A percentile compares a stretch with the other conserved stretches of the same genome.
Conservation (phyloP, 2,888 invertebrate genomes). For the Neuroscelio doddi region DNA sequence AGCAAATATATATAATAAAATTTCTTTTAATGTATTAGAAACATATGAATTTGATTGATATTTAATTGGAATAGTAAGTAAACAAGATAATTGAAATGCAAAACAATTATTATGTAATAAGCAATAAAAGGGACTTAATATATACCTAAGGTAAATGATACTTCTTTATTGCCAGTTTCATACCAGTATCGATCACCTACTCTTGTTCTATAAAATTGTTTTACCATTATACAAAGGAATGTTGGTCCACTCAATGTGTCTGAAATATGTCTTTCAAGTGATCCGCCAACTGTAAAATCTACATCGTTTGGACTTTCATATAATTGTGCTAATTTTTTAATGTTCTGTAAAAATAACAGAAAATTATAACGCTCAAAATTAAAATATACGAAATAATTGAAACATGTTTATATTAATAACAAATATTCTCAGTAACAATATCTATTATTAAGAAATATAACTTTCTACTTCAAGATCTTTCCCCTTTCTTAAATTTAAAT, state of each 20-base stretch:
- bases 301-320: constrained; percentile 87
- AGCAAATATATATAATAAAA: too few species aligned
- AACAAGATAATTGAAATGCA: background rate
- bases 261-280: constrained; percentile 83
- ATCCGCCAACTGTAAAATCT: constrained; percentile 89
- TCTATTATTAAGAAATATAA: too few species aligned
- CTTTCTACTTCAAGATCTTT: too few species aligned
- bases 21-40: background rate
- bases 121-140: constrained; percentile 5
- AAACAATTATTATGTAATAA: too few species aligned
- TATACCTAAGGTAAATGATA: constrained; percentile 79
- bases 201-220: constrained; percentile 89
- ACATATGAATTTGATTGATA: background rate
- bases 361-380: too few species aligned
- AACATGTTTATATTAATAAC: too few species aligned
- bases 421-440: too few species aligned
- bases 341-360: constrained; percentile 78
- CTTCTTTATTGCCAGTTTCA: constrained; percentile 78
- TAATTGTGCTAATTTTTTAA: constrained; percentile 77
- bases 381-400: too few species aligned
- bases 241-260: constrained; percentile 90
- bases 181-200: constrained; percentile 91
- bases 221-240: constrained; percentile 88
- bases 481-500: too few species aligned
- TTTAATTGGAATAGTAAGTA: too few species aligned